phyloP scores from a whole-genome alignment of 2,113 vertebrate species.

The Tenebrosternarchus preto region DNA sequence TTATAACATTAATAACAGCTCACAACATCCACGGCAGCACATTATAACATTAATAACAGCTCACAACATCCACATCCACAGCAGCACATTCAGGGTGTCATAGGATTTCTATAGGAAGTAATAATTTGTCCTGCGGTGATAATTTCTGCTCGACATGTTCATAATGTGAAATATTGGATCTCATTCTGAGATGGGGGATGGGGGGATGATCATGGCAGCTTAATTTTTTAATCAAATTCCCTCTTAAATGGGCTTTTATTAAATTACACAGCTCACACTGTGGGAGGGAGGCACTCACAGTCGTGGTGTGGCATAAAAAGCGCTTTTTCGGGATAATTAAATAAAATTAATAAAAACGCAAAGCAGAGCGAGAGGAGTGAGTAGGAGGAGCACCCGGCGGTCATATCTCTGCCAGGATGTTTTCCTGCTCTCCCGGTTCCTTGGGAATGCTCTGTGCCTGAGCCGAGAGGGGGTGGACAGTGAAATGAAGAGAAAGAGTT shows the following conservation, averaged over 20 bases:
- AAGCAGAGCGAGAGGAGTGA: slow-evolving; percentile 60
- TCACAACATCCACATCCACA: slow-evolving; percentile 16
- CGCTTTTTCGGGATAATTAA: slow-evolving; percentile 77
- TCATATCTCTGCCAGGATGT: slow-evolving; percentile 69
- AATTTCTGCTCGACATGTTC: slow-evolving; percentile 76
- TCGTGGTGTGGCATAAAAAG: slow-evolving; percentile 65
- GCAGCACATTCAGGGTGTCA: slow-evolving; percentile 58
- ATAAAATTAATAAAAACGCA: slow-evolving; percentile 77
- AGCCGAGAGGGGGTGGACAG: slow-evolving; percentile 54
- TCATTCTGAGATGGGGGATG: slow-evolving; percentile 68
- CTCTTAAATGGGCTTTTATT: slow-evolving; percentile 81
- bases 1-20: too few species aligned
- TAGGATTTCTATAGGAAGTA: slow-evolving; percentile 66
- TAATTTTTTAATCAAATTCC: slow-evolving; percentile 83
- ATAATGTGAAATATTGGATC: slow-evolving; percentile 77
- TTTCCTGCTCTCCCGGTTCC: slow-evolving; percentile 65
- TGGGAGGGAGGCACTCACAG: slow-evolving; percentile 69
- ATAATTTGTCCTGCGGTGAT: slow-evolving; percentile 79
- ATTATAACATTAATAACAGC: slow-evolving; percentile 53
- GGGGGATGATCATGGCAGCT: slow-evolving; percentile 73
- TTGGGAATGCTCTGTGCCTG: slow-evolving; percentile 66
- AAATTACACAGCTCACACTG: slow-evolving; percentile 79
- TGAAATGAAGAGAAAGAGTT: slow-evolving; percentile 45
- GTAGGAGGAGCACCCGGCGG: slow-evolving; percentile 61
- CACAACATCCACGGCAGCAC: too few species aligned